phyloP scores from a whole-genome alignment of 2,888 invertebrate species.

The Anodontia alba region DNA sequence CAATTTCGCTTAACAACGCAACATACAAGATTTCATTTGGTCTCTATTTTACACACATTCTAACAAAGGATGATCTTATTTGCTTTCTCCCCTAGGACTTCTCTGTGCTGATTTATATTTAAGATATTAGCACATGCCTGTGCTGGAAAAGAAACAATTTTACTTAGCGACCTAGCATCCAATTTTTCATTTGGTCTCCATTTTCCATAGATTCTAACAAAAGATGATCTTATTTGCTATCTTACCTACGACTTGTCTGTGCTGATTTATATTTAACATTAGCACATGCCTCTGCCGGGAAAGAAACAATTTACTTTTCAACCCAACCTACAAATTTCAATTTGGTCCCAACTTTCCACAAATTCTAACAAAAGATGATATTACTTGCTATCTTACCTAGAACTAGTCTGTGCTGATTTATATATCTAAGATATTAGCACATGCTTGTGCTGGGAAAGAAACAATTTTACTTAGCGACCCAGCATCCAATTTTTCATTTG shows the following conservation, averaged over 20 bases:
- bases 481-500: no score
- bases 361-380: no score
- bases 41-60: no score
- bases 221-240: not conserved
- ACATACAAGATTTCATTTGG: no score
- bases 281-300: not conserved
- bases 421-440: conserved; percentile 14
- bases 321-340: no score
- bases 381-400: conserved; percentile 24
- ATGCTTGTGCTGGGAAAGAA: conserved; percentile 32
- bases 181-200: no score
- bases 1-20: no score
- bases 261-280: conserved; percentile 4
- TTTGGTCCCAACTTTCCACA: no score
- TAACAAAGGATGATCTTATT: not conserved
- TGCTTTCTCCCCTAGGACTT: conserved; percentile 23
- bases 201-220: no score
- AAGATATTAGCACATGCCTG: conserved; percentile 17
- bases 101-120: conserved; percentile 16
- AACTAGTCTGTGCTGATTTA: conserved; percentile 22
- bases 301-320: not conserved
- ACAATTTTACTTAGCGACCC: no score
- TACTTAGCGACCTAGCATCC: no score
- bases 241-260: conserved; percentile 7
- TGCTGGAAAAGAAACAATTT: conserved; percentile 21